A percentile compares a stretch with the other conserved stretches of the same genome.
Conservation (phyloP, 2,888 invertebrate species). For the Cetonia aurata region DNA sequence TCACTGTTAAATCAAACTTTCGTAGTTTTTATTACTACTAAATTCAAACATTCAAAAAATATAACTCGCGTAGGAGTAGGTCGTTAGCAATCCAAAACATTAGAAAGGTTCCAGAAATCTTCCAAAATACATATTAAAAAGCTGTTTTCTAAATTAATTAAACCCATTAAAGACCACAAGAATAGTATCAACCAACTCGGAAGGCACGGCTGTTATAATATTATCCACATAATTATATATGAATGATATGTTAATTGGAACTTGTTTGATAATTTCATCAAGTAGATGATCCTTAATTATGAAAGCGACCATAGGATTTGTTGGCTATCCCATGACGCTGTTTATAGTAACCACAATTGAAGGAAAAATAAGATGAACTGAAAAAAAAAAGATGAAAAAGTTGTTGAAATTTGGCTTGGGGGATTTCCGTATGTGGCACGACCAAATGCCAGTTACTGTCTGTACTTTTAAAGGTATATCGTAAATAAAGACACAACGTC, state of each 20-base stretch:
- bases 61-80: too few relatives aligned
- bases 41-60: too few relatives aligned
- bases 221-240: constrained; percentile 27
- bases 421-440: neutral
- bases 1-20: too few relatives aligned
- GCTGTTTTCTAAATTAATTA: too few relatives aligned
- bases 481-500: too few relatives aligned
- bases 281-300: constrained; percentile 18
- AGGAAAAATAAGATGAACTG: neutral
- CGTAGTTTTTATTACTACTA: too few relatives aligned
- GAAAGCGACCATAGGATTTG: constrained; percentile 18
- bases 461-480: too few relatives aligned
- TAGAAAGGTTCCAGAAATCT: too few relatives aligned
- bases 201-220: constrained; percentile 15
- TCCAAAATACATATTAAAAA: too few relatives aligned
- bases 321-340: constrained; percentile 13
- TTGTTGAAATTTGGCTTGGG: neutral
- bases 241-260: constrained; percentile 20
- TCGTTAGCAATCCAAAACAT: too few relatives aligned
- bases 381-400: constrained; percentile 7
- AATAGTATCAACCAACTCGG: neutral
- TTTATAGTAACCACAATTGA: constrained; percentile 2
- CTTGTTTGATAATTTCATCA: constrained; percentile 1
- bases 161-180: too few relatives aligned
- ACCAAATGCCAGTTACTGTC: too few relatives aligned